Evolutionary conservation across 2,888 invertebrate species (phyloP).

Genomic region (Crepidodera aurea): DNA sequence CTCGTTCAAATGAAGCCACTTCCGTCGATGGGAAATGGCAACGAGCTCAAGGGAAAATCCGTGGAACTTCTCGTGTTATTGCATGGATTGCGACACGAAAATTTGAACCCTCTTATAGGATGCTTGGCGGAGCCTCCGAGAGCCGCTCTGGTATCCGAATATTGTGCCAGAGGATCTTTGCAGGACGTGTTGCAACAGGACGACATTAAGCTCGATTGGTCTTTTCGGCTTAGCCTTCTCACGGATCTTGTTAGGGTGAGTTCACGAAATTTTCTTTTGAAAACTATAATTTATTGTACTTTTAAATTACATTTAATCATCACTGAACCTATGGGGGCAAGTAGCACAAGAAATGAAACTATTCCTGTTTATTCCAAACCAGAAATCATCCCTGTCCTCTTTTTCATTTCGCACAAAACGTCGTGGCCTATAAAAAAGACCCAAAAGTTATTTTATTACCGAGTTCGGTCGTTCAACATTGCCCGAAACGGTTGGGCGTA

Average conservation of each 20-base stretch:
- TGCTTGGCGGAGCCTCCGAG: constrained; percentile 80
- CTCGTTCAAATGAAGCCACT: constrained; percentile 87
- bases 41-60: constrained; percentile 81
- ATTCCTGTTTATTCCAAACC: too few species aligned
- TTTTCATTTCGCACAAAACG: too few species aligned
- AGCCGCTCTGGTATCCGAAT: constrained; percentile 86
- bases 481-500: too few species aligned
- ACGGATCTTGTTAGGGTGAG: constrained; percentile 88
- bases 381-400: too few species aligned
- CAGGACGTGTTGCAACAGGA: constrained; percentile 84
- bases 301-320: too few species aligned
- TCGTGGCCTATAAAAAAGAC: too few species aligned
- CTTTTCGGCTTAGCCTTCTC: constrained; percentile 89
- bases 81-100: constrained; percentile 89
- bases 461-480: too few species aligned
- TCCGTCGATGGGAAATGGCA: constrained; percentile 60
- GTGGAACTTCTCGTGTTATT: constrained; percentile 80
- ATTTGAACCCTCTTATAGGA: constrained; percentile 88
- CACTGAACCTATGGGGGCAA: too few species aligned
- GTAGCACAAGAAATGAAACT: too few species aligned
- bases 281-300: too few species aligned
- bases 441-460: too few species aligned
- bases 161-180: constrained; percentile 86
- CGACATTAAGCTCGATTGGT: constrained; percentile 94
- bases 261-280: constrained; percentile 31